These are phyloP conservation scores for Chamaea fasciata DNA, from an alignment of 2,113 vertebrate genomes.

Conservation along the genomic window DNA sequence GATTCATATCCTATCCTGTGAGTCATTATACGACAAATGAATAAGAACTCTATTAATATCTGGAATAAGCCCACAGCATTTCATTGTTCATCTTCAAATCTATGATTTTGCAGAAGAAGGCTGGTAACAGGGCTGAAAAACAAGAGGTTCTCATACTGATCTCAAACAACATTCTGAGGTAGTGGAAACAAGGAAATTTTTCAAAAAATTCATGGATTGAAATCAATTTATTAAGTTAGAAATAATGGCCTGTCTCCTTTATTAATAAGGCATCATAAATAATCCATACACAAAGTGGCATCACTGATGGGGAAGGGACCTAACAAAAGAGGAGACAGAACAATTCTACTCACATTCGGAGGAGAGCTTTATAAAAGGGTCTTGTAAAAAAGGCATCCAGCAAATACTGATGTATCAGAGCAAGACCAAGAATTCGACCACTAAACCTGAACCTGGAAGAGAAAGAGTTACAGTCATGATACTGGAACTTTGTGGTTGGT, in stretches of 20 bases:
- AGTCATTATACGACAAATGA: constrained; percentile 48
- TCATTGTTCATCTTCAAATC: background rate
- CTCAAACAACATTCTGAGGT: background rate
- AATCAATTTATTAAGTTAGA: background rate
- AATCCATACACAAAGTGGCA: background rate
- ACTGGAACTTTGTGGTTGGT: background rate
- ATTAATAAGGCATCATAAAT: background rate
- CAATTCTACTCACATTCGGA: constrained; percentile 87
- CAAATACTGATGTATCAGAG: constrained; percentile 96
- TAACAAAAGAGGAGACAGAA: background rate
- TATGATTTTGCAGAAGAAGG: background rate
- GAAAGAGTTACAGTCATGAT: background rate
- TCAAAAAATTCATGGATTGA: background rate
- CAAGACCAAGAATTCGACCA: constrained; percentile 94
- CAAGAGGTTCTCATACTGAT: background rate
- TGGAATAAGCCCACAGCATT: constrained; percentile 30
- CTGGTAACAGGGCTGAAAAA: background rate
- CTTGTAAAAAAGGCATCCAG: constrained; percentile 98
- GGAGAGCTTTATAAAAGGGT: constrained; percentile 98
- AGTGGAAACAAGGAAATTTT: background rate
- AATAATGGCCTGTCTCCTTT: background rate
- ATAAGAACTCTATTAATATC: constrained; percentile 50
- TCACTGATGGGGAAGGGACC: background rate
- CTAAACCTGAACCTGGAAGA: constrained; percentile 94
- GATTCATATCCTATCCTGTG: constrained; percentile 49